Conservation (phyloP, 2,113 vertebrate species). For the Percina caprodes region DNA sequence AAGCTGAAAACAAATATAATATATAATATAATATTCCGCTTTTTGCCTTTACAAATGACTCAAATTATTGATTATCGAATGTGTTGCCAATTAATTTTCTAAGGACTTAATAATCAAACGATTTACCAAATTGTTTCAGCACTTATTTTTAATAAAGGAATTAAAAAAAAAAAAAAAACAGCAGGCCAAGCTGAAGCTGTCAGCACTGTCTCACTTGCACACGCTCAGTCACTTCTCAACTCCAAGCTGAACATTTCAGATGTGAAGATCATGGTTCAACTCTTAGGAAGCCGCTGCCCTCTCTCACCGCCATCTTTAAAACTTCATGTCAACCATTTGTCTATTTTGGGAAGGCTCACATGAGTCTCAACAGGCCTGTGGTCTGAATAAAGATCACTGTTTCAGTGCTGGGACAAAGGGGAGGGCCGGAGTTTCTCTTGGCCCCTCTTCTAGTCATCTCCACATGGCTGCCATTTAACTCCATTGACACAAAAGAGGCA, state of each 20-base stretch:
- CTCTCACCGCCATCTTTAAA: slow-evolving; percentile 59
- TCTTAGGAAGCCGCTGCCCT: slow-evolving; percentile 23
- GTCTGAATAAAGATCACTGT: slow-evolving; percentile 80
- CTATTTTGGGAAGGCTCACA: slow-evolving; percentile 82
- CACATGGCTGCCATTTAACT: slow-evolving; percentile 79
- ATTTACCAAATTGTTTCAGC: background rate
- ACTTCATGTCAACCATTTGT: slow-evolving; percentile 74
- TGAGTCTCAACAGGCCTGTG: slow-evolving; percentile 74
- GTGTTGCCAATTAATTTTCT: background rate
- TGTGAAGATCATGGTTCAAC: slow-evolving; percentile 11
- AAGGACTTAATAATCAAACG: background rate
- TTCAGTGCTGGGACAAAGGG: slow-evolving; percentile 77
- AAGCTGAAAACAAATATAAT: background rate
- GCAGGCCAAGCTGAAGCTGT: background rate
- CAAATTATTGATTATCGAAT: background rate
- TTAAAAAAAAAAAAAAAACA: background rate
- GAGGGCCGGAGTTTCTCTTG: slow-evolving; percentile 66
- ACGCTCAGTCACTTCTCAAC: background rate
- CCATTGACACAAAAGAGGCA: slow-evolving; percentile 73
- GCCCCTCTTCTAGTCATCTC: slow-evolving; percentile 71
- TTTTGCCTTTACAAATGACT: background rate
- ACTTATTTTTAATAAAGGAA: background rate
- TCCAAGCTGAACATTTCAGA: slow-evolving; percentile 3
- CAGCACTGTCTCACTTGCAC: background rate
- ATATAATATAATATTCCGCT: no score